Base-by-base conservation (phyloP, 2,797 vertebrate genomes). In the Pipistrellus nathusii region DNA sequence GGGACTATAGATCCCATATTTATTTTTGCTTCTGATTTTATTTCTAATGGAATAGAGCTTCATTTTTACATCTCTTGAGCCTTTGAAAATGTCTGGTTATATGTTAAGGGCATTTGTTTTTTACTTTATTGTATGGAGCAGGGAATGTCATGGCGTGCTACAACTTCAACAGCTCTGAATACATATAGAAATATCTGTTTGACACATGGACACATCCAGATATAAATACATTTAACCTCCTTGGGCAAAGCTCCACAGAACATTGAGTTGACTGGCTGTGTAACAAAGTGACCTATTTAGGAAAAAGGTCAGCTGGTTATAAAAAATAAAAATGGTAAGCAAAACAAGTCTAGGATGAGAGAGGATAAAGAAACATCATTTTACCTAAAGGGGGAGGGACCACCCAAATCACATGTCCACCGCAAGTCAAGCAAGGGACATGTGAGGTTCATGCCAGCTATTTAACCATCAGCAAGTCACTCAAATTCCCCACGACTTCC, bases 141-240 rank as follows among this genome's bases (percentile, higher is more conserved):
- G 20, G 53, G 77, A 57, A 91, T 95, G 90, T 78, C 62, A 87
- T 5, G 68, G 73, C 23, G 64, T 30, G 44, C 68, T 88, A 12
- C 83, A 88, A 62, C 88, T 32, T 71, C 41, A 93, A 66, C n/a
- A 82, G 78, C 85, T 95, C 94, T 93, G 81, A 94, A 82, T 76
- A 84, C 81, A 94, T 59, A 97, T 25, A 57, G 78, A 97, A 97
- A 96, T 71, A 95, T 95, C 82, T 84, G 85, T 85, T 92, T 96
- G 97, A 96, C 59, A 78, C 81, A 96, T 25, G 76, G 80, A 95
- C 69, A 83, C 0, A 17, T 78, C 84, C 72, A 95, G 93, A 97
- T 92, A 96, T 81, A 96, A 97, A 96, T 94, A 94, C 9, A 95
- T 87, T 81, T 93, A 87, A 90, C 21, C n/a, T 96, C 94, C 96